Evolutionary conservation across 1,140 invertebrate genomes (phyloP).

Genomic region (Drosophila sulfurigaster): DNA sequence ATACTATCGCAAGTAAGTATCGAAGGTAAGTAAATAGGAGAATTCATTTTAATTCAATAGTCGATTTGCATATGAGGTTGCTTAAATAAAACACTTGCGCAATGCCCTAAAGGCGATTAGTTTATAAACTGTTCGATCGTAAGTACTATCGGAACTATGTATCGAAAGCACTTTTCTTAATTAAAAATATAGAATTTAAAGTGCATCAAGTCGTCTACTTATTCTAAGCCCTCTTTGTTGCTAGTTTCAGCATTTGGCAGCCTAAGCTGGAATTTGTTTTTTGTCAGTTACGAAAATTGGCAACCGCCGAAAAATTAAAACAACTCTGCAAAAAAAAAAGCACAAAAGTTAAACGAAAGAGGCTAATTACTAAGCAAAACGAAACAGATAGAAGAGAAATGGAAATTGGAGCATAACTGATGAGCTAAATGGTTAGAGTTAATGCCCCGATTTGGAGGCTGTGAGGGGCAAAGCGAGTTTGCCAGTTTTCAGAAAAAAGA

Average conservation of each 20-base stretch:
- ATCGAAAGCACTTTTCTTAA: too few species aligned
- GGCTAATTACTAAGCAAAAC: conserved; percentile 37
- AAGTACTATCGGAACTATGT: too few species aligned
- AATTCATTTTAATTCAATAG: too few species aligned
- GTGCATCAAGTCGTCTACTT: neutral
- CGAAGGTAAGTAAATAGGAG: too few species aligned
- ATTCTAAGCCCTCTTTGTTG: neutral
- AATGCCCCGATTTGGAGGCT: conserved; percentile 20
- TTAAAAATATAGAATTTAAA: neutral
- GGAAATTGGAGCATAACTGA: conserved; percentile 62
- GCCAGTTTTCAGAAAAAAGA: neutral
- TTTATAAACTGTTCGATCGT: neutral
- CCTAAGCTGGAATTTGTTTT: conserved; percentile 10
- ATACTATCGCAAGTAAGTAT: too few species aligned
- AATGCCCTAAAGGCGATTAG: too few species aligned
- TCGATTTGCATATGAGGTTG: too few species aligned
- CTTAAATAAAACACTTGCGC: neutral
- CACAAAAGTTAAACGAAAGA: conserved; percentile 19
- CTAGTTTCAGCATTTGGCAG: conserved; percentile 28
- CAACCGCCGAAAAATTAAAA: conserved; percentile 24
- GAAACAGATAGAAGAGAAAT: neutral
- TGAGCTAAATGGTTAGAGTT: conserved; percentile 31
- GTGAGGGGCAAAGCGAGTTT: conserved; percentile 58
- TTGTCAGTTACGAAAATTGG: conserved; percentile 33
- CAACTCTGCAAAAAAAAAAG: conserved; percentile 4